Evolutionary conservation across 2,797 vertebrate species (phyloP), one percentile per base, ranked within the genome.

Genomic region (Siniperca scherzeri): DNA sequence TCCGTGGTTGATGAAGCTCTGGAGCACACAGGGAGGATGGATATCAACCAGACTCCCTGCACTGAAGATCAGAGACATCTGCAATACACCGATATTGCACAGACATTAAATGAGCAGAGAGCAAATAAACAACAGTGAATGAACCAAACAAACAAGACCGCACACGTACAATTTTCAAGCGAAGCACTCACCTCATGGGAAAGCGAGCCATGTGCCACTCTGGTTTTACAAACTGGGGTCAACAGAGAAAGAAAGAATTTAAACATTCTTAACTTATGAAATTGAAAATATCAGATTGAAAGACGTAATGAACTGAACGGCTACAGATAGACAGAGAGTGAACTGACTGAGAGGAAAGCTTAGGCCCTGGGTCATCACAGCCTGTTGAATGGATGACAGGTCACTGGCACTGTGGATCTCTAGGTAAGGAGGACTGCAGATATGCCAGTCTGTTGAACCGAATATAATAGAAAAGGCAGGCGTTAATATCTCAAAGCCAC

Each of bases 1-100:
- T 0, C 94, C 95, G 16, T 96, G 96, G 87, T 94, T 97, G 36
- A 96, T 88, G 33, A 96, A 96, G 88, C 95, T 96, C 91, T 96
- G 96, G 10, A 96, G 93, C 30, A 96, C 90, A 42, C 96, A 96
- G 22, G 96, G 96, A 5, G 94, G 93, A 5, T 11, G 92, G 40
- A 94, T 79, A 0, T 94, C 94, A 17, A 48, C 81, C 83, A 96
- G 83, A 8, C 94, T 89, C 2, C 19, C 83, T 0, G 70, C 90
- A 13, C 89, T 91, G 87, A 96, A 97, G 86, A 96, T 95, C 87
- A 96, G 87, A 59, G 92, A 94, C 95, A 96, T 96, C 95, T 94
- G 67, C 61, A 69, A 19, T 2, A 22, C 44, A 50, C 42, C 40
- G 8, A 60, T 1, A 53, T 0, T 1, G 2, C 14, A 27, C 42